Evolutionary conservation across 2,888 invertebrate species (phyloP), one percentile per base, ranked within the genome.

Genomic region (Lasioglossum oenotherae): DNA sequence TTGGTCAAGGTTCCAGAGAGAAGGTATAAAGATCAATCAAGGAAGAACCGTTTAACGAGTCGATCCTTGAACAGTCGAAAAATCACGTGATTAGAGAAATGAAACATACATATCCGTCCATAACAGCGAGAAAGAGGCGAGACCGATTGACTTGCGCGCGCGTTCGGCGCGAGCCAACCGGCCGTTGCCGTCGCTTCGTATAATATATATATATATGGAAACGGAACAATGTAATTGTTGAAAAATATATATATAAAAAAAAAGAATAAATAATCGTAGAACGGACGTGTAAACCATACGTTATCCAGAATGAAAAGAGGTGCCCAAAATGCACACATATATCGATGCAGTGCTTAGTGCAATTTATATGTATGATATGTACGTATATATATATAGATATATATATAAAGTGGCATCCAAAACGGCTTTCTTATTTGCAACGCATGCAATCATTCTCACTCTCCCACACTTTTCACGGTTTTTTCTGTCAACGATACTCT

Each of bases 381-480:
- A 93, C 92, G 92, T 93, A 93, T 93, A 93, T 95, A 92, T 93
- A 91, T 92, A 92, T 88, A 92, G 82, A 92, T 89, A 93, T 90
- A 92, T 93, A 93, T 93, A 93, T 93, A 93, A 94, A 95, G 93
- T 95, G 93, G 95, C 95, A 95, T 95, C 93, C 94, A 95, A 95
- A 95, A 95, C 92, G 94, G 92, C 92, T 93, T 92, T 91, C 82
- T 93, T 93, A 93, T 94, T 94, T 94, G 95, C 94, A 95, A 94
- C 92, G 94, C 95, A 95, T 95, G 95, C 95, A 94, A 89, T 93
- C 95, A 95, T 95, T 95, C 95, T 95, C 95, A 95, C 95, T 95
- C 95, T 95, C 95, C 95, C 95, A 95, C 94, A 94, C 95, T 93
- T 90, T 93, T 90, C 89, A 91, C 87, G 91, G 80, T 84, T 90